These are phyloP conservation scores for Turdus rufiventris DNA, from an alignment of 2,113 vertebrate species.

Conservation along the genomic window DNA sequence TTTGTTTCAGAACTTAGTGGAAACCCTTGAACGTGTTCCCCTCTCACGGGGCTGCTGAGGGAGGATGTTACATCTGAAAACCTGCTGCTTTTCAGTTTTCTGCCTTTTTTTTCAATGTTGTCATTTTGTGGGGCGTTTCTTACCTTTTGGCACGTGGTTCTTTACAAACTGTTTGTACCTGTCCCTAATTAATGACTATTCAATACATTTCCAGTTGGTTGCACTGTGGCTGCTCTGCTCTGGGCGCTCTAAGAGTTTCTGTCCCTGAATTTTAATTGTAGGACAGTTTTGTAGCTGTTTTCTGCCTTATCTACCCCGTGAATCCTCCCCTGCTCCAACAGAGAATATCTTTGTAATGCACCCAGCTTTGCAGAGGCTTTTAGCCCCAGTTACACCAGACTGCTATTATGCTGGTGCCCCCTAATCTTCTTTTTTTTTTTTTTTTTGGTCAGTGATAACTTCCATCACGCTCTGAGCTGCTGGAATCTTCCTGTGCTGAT, in stretches of 20 bases:
- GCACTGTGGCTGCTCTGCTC: background rate
- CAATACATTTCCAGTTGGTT: background rate
- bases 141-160: background rate
- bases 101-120: background rate
- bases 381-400: background rate
- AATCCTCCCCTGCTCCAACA: background rate
- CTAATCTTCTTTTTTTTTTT: background rate
- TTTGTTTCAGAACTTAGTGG: background rate
- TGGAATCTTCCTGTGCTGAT: background rate
- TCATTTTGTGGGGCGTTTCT: background rate
- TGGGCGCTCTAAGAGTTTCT: background rate
- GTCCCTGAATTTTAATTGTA: background rate
- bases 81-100: background rate
- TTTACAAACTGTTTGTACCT: background rate
- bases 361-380: background rate
- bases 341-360: background rate
- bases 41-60: background rate
- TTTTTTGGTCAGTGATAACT: background rate
- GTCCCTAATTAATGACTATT: background rate
- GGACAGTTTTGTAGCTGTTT: background rate
- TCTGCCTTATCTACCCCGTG: background rate
- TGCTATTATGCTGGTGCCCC: rapidly evolving
- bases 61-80: background rate
- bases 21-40: background rate
- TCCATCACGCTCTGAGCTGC: background rate